Evolutionary conservation across 2,888 invertebrate genomes (phyloP), one percentile per base, ranked within the genome.

Genomic region (Drosophila borborema): DNA sequence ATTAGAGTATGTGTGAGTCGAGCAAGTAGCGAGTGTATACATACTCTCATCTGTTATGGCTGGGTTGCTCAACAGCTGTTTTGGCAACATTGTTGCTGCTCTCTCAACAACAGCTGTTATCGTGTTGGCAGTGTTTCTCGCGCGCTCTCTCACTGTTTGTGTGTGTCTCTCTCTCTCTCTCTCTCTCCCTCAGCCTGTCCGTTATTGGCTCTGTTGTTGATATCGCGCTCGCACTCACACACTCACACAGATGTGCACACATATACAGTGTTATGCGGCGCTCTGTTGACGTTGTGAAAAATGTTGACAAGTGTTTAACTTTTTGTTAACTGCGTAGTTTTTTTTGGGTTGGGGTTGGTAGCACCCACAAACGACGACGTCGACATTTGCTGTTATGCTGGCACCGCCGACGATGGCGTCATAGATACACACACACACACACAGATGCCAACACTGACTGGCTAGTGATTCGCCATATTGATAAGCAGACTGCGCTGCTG

Each of bases 41-140:
- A 7, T 5, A 20, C 46, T 45, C 38, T 70, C 62, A 59, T 72
- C 58, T 67, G 54, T 62, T 59, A 63, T 84, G 86, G 53, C 12
- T 55, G 10, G 45, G 67, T 64, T 56, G 64, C 63, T 76, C 74
- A 91, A 89, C 91, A 91, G 91, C 91, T 91, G 91, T 90, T 90
- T 83, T 74, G 64, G 86, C 88, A 86, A 90, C 90, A 88, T 86
- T 90, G 89, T 86, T 89, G 71, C 72, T 81, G 81, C 58, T 31
- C 45, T 40, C 64, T 31, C 58, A 67, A 70, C 75, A 78, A 80
- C 82, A 82, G 86, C 84, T 83, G 82, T 82, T 82, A 82, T 80
- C 63, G 48, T 70, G 73, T 69, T 81, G 76, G 38, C 58, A 63
- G 65, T 49, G 43, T 53, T 56, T 56, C 38, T 48, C 48, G n/a